These are phyloP conservation scores for Merluccius polli DNA, from an alignment of 2,797 vertebrate genomes.

Conservation along the genomic window DNA sequence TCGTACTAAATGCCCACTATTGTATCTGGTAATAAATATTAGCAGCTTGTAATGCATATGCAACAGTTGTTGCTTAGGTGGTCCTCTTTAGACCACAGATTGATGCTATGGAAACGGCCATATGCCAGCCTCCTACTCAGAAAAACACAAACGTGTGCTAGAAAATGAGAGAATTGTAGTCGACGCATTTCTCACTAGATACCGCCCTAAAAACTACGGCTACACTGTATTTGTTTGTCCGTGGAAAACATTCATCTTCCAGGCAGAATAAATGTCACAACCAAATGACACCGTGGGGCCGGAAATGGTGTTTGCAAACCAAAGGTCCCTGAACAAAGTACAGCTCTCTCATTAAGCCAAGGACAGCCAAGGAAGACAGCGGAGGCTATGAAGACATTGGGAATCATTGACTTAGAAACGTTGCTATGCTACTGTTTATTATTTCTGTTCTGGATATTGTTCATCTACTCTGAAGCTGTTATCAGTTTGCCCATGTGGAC, in stretches of 20 bases:
- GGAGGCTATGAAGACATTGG: too few species aligned
- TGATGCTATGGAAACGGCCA: slow-evolving; percentile 2
- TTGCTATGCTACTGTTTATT: neutral
- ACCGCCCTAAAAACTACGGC: neutral
- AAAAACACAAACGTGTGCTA: neutral
- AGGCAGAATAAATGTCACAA: neutral
- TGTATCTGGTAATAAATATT: neutral
- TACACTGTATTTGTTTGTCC: neutral
- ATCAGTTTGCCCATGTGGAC: neutral
- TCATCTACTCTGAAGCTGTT: neutral
- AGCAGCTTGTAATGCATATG: neutral
- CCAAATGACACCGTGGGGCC: neutral
- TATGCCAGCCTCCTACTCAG: slow-evolving; percentile 7
- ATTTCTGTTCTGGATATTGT: neutral
- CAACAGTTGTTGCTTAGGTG: neutral
- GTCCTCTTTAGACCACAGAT: neutral
- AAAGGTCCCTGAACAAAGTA: neutral
- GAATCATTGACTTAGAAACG: too few species aligned
- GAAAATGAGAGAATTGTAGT: neutral
- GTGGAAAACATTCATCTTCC: neutral
- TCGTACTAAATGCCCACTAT: too few species aligned
- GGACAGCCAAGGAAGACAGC: too few species aligned
- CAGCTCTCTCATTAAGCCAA: neutral
- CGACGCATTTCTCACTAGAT: neutral
- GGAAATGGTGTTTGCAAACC: neutral